Base-by-base conservation (phyloP, 2,113 vertebrate genomes). In the Argyrosomus japonicus region DNA sequence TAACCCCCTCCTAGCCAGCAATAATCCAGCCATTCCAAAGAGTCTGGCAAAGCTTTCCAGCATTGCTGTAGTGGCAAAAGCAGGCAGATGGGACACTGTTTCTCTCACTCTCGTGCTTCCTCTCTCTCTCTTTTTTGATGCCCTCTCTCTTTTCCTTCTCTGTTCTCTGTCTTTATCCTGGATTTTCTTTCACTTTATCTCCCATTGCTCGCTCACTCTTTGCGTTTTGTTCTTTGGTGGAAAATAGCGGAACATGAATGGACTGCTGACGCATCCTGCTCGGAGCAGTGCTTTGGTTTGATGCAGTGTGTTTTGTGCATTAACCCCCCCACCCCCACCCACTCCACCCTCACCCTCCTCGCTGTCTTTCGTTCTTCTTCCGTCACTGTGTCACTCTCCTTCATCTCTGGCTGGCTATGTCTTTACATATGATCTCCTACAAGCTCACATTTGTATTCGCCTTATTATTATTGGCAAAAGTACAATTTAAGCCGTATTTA, bases 201-300 rank as follows among this genome's bases (percentile, higher is more conserved):
- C 27, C 51, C 65, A 43, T 74, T 62, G 36, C 51, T 71, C 36
- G 58, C 61, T 74, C 21, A 11, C 57, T 73, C 68, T 81, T 84
- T 88, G 79, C 45, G 64, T 80, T 53, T 65, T 95, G 93, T 96
- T 94, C 94, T 96, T 96, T 95, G 93, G 92, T 95, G 85, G 83
- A 87, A 89, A 81, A 67, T 47, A 77, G 56, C 81, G 74, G 92
- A 96, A 95, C 95, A 96, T 96, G 96, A 95, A 96, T 96, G 96
- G 95, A 96, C 94, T 95, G 95, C 96, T 97, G 96, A 96, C 96
- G 95, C 96, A 96, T 96, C 93, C 91, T 89, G 92, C 96, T 95
- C 87, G 83, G 91, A 94, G 95, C 94, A 92, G 92, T 95, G 95
- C 94, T 95, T 95, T 93, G 91, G 95, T 95, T 96, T 96, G 96